Base-by-base conservation (phyloP, 2,888 invertebrate genomes). In the Cylindroiulus punctatus region DNA sequence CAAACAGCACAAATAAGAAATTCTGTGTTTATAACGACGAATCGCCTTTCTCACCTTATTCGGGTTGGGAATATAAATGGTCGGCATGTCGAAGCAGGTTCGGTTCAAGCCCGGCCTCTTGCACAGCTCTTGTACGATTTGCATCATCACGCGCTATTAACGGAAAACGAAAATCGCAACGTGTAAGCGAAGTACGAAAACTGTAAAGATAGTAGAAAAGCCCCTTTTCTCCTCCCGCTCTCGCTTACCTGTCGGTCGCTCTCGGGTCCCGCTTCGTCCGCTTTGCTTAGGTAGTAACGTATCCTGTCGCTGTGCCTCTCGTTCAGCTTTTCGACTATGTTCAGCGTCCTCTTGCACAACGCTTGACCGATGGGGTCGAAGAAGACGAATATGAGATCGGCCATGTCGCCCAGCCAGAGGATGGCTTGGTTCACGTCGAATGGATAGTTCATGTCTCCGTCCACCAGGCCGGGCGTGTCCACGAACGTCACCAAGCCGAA, bases 341-440 rank as follows among this genome's bases (percentile, higher is more conserved):
- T 92, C 88, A 93, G 89, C 0, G 93, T 93, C 86, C 93, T 89
- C 88, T 93, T 93, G 89, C 93, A 93, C 85, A 93, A 89, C 5
- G 93, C 92, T 90, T 93, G 93, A 32, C 93, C 93, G 90, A 93
- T 93, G 0, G 93, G 93, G 89, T 93, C 93, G 89, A 93, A 93
- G 90, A 93, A 93, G 19, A 93, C 93, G 89, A 93, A 93, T 86
- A 93, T 92, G 88, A 93, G 89, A 89, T 93, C 93, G 14, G 93
- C 92, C 88, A 91, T 89, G 47, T 90, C 90, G 22, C 90, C 93
- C 30, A 93, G 90, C 92, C 93, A 93, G 3, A 91, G 89, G 47
- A 93, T 92, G 26, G 93, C 90, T 88, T 92, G 90, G 89, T 93
- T 92, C 52, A 93, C 93, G 90, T 93, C 93, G 90, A 92, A 93